Percentiles rank a stretch among this genome's conserved stretches.
Evolutionary conservation across 2,888 invertebrate genomes (phyloP).

Genomic region (Phlogophora meticulosa): DNA sequence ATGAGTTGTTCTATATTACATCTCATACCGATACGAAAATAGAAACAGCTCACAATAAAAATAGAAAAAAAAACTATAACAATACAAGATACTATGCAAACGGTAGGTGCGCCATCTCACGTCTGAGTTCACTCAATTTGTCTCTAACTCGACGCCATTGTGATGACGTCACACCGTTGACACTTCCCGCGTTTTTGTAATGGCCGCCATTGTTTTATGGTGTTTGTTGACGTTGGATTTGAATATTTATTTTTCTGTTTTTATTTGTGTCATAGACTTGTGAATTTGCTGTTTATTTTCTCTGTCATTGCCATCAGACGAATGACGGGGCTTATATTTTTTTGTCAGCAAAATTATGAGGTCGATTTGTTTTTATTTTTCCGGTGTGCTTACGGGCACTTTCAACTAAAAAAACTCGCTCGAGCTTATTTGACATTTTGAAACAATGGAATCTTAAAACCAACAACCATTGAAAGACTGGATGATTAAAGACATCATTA

Average conservation of each 20-base stretch:
- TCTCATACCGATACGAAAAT: not conserved
- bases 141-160: conserved; percentile 36
- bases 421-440: no score
- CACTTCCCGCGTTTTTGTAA: conserved; percentile 51
- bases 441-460: no score
- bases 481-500: no score
- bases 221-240: conserved; percentile 43
- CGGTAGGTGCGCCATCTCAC: conserved; percentile 14
- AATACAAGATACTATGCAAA: conserved; percentile 23
- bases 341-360: conserved; percentile 4
- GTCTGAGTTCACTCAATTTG: conserved; percentile 54
- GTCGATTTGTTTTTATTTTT: conserved; percentile 1
- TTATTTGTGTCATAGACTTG: conserved; percentile 7
- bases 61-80: conserved; percentile 2
- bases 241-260: conserved; percentile 31
- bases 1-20: not conserved
- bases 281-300: conserved; percentile 12
- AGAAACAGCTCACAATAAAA: not conserved
- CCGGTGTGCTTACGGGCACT: not conserved
- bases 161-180: conserved; percentile 53
- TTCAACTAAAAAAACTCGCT: no score
- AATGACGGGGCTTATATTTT: conserved; percentile 5
- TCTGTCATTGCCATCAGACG: conserved; percentile 6
- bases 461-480: no score
- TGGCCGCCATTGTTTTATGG: conserved; percentile 51